These are phyloP conservation scores for Budorcas taxicolor DNA, from an alignment of 2,113 vertebrate species.

Conservation along the genomic window DNA sequence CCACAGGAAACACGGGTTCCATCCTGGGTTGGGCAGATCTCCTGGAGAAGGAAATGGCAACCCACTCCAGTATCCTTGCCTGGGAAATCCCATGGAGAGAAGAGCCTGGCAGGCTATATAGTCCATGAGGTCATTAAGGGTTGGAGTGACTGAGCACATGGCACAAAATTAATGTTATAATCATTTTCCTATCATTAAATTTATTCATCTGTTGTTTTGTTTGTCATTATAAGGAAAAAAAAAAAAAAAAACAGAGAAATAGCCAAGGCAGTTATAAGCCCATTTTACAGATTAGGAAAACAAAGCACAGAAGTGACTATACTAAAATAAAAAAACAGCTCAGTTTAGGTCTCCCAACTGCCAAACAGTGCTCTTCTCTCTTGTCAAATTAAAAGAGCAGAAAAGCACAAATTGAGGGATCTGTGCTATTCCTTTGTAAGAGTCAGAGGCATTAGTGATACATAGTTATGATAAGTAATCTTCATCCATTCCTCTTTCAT, in stretches of 20 bases:
- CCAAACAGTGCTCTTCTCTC: not conserved
- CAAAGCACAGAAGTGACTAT: not conserved
- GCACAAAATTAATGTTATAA: not conserved
- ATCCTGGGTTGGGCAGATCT: fast-evolving
- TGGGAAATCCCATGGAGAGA: not conserved
- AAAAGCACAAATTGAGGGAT: not conserved
- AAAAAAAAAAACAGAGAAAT: not conserved
- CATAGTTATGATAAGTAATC: not conserved
- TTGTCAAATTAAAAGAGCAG: not conserved
- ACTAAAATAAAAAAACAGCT: not conserved
- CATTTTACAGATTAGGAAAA: not conserved
- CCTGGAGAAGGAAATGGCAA: not conserved
- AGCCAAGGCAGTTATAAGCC: not conserved
- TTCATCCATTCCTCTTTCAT: not conserved
- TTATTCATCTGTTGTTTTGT: not conserved
- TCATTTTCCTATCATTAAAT: not conserved
- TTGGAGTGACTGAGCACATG: not conserved
- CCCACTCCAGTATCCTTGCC: not conserved
- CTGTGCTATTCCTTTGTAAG: not conserved
- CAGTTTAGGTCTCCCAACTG: not conserved
- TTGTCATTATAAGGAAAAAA: not conserved
- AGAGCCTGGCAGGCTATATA: not conserved
- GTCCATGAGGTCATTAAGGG: not conserved
- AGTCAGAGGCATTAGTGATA: not conserved
- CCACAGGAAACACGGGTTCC: not conserved